Evolutionary conservation across 2,797 vertebrate genomes (phyloP).

Genomic region (Danio albolineatus): DNA sequence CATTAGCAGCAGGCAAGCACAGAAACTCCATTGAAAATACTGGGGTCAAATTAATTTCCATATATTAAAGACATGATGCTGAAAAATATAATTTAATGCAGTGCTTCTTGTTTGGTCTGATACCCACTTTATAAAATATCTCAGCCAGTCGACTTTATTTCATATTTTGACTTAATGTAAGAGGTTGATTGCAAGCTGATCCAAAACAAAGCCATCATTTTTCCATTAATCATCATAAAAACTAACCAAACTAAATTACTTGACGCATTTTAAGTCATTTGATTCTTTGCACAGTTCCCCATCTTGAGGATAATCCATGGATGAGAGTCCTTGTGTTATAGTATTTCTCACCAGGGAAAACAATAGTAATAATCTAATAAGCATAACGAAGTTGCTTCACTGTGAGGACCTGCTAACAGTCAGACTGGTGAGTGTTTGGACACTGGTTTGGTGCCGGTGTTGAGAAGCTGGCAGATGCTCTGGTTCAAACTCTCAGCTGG

Average conservation of each 20-base stretch:
- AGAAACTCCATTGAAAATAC: too few species aligned
- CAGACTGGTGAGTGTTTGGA: neutral
- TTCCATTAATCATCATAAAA: too few species aligned
- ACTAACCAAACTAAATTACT: too few species aligned
- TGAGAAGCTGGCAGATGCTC: constrained; percentile 20
- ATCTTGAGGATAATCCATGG: neutral
- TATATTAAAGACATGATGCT: too few species aligned
- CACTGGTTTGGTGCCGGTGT: constrained; percentile 28
- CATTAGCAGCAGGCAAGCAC: too few species aligned
- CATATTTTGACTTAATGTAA: too few species aligned
- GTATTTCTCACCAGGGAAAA: neutral
- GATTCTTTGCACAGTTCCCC: neutral
- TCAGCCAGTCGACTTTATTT: too few species aligned
- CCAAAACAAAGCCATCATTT: constrained; percentile 1
- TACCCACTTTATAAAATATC: too few species aligned
- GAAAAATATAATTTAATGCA: too few species aligned
- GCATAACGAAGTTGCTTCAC: neutral
- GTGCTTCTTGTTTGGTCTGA: too few species aligned
- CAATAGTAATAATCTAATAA: neutral
- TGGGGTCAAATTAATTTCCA: too few species aligned
- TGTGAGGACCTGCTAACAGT: neutral
- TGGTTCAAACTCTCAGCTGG: constrained; percentile 43
- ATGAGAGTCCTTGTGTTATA: neutral
- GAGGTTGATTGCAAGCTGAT: neutral
- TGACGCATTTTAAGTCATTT: neutral